Evolutionary conservation across 2,113 vertebrate species (phyloP), one percentile per base, ranked within the genome.

Genomic region (Tonatia bakeri): DNA sequence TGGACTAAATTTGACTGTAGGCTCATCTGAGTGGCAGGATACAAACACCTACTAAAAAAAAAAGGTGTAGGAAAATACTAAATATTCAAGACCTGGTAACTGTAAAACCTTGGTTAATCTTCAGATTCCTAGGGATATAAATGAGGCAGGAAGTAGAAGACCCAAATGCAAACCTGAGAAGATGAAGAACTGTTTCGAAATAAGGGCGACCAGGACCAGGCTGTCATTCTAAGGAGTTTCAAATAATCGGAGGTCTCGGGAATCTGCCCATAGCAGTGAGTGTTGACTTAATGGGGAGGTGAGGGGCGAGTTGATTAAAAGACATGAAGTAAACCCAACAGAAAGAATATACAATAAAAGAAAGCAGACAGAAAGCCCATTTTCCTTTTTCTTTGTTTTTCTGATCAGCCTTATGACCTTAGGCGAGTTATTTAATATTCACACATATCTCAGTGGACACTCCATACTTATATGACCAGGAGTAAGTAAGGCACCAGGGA

Each of bases 221-320:
- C 12, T 81, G 33, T 45, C 28, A 43, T 43, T 64, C 1, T 1
- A 69, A 65, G 1, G 45, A n/a, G 4, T 36, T 65, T 64, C 38
- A 26, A 59, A 69, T 64, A 79, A 33, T 4, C 33, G 8, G 65
- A 77, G 3, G 4, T 87, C n/a, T 4, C 12, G 24, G 56, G n/a
- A 0, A 22, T 4, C 33, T 70, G 1, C 4, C 19, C 1, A 1
- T 6, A 47, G 6, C 7, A 8, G 2, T 20, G 28, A 2, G 0
- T 31, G 6, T 54, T 43, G 50, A 1, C 3, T 92, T 50, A 40
- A 45, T 26, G 13, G 1, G 12, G 1, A 5, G 3, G 11, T 12
- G 26, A 85, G 67, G 3, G 12, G 4, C 22, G 52, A 38, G 2
- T 31, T 19, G 17, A 3, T 75, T 54, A 15, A 45, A 28, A 80